These are phyloP conservation scores for Linnaemya tessellans DNA, from an alignment of 2,888 invertebrate genomes.

Conservation along the genomic window DNA sequence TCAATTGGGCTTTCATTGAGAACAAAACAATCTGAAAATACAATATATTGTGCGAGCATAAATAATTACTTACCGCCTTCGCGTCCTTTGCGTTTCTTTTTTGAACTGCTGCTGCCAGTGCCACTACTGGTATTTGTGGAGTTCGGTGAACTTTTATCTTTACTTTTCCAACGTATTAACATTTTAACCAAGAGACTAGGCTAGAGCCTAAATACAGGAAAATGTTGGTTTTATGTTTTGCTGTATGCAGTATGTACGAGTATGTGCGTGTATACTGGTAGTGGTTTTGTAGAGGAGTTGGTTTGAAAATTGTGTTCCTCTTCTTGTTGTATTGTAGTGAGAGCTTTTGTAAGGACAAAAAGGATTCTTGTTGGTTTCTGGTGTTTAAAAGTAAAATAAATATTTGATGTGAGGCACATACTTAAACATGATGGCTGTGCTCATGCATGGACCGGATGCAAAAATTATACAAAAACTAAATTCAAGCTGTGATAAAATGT, in stretches of 20 bases:
- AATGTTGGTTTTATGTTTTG: background rate
- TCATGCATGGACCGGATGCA: slow-evolving; percentile 23
- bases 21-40: slow-evolving; percentile 43
- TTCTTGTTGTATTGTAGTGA: slow-evolving; percentile 26
- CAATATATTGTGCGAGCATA: slow-evolving; percentile 40
- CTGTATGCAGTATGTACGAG: slow-evolving; percentile 4
- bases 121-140: slow-evolving; percentile 81
- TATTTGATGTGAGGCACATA: slow-evolving; percentile 66
- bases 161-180: slow-evolving; percentile 93
- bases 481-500: slow-evolving; percentile 50
- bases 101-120: slow-evolving; percentile 85
- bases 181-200: slow-evolving; percentile 82
- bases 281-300: slow-evolving; percentile 30
- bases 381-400: slow-evolving; percentile 60
- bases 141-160: slow-evolving; percentile 90
- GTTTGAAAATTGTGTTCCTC: slow-evolving; percentile 17
- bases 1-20: slow-evolving; percentile 64
- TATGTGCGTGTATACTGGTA: background rate
- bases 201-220: slow-evolving; percentile 52
- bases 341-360: slow-evolving; percentile 51
- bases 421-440: slow-evolving; percentile 35
- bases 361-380: slow-evolving; percentile 51
- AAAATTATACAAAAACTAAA: slow-evolving; percentile 17
- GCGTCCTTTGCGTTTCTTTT: slow-evolving; percentile 93
- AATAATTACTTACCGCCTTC: slow-evolving; percentile 87